phyloP scores from a whole-genome alignment of 2,888 invertebrate genomes.

The Pristionchus arcanus region DNA sequence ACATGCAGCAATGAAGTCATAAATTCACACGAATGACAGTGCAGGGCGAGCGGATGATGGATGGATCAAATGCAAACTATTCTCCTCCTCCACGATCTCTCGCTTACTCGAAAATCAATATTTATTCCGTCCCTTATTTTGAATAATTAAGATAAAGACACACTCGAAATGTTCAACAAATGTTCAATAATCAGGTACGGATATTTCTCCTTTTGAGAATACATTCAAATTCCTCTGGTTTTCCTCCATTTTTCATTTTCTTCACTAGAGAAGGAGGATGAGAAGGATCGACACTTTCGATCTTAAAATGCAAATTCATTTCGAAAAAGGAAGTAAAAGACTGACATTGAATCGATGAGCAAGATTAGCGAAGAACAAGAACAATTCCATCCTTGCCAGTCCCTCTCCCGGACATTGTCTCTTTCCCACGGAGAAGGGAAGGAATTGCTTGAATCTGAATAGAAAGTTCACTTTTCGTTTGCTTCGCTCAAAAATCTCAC shows the following conservation, averaged over 20 bases:
- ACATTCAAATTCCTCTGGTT: slow-evolving; percentile 39
- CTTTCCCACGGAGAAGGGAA: slow-evolving; percentile 67
- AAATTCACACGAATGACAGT: no score
- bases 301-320: slow-evolving; percentile 23
- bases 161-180: no score
- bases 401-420: slow-evolving; percentile 67
- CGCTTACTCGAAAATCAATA: no score
- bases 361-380: slow-evolving; percentile 63
- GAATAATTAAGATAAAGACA: no score
- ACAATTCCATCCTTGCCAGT: slow-evolving; percentile 63
- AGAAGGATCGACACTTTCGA: neutral
- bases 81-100: no score
- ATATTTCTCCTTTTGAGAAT: slow-evolving; percentile 10
- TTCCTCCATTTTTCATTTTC: neutral
- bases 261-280: neutral
- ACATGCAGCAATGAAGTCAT: no score
- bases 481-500: neutral
- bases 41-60: no score
- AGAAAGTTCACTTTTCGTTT: no score
- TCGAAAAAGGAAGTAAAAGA: neutral
- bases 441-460: slow-evolving; percentile 54
- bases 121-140: no score
- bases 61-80: no score
- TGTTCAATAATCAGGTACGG: neutral
- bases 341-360: slow-evolving; percentile 62